These are phyloP conservation scores for Diarsia rubi DNA, from an alignment of 2,888 invertebrate species.

Conservation along the genomic window DNA sequence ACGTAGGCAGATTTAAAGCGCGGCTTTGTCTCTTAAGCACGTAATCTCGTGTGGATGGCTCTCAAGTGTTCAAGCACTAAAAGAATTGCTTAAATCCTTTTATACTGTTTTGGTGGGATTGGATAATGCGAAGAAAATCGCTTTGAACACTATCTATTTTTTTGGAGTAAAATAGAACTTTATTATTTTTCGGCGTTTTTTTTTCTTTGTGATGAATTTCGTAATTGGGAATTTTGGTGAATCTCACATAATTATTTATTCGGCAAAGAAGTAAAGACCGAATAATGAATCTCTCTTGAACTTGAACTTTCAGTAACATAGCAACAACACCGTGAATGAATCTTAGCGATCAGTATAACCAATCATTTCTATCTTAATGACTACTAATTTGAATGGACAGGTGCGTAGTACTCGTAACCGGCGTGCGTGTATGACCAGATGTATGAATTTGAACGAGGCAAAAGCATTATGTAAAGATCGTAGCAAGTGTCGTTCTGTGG, in stretches of 20 bases:
- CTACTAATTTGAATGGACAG: conserved; percentile 34
- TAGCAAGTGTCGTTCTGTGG: too few species aligned
- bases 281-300: neutral
- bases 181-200: neutral
- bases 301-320: neutral
- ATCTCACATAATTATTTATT: neutral
- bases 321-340: neutral
- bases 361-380: conserved; percentile 17
- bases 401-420: too few species aligned
- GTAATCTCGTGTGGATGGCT: conserved; percentile 57
- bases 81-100: conserved; percentile 54
- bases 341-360: neutral
- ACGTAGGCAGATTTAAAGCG: conserved; percentile 52
- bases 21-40: conserved; percentile 51
- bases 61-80: conserved; percentile 50
- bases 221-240: too few species aligned
- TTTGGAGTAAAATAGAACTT: neutral
- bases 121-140: conserved; percentile 27
- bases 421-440: too few species aligned
- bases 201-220: neutral
- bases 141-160: conserved; percentile 25
- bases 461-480: too few species aligned
- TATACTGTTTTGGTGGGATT: conserved; percentile 31
- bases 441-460: too few species aligned
- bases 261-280: too few species aligned